These are phyloP conservation scores for Drosophila trichaetosa DNA, from an alignment of 2,888 invertebrate species.

Conservation along the genomic window DNA sequence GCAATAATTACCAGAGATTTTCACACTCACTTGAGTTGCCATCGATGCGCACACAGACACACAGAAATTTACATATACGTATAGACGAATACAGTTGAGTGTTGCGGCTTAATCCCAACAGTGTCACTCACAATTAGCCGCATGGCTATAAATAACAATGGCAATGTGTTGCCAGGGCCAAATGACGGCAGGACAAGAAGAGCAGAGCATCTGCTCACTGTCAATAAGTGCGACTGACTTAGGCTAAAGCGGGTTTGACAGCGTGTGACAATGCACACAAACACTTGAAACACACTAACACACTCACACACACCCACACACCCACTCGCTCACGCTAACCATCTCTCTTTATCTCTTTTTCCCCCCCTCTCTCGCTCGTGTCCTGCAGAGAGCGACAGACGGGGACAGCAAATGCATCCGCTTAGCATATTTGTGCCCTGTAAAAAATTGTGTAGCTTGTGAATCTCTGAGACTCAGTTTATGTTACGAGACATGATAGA, in stretches of 20 bases:
- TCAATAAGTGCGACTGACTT: constrained; percentile 64
- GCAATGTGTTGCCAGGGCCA: constrained; percentile 31
- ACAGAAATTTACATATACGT: constrained; percentile 27
- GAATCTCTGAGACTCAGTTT: background rate
- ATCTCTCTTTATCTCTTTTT: background rate
- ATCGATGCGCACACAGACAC: constrained; percentile 46
- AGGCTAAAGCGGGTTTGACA: constrained; percentile 68
- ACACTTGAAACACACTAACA: constrained; percentile 38
- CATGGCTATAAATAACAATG: constrained; percentile 70
- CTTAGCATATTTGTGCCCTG: constrained; percentile 57
- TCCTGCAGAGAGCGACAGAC: constrained; percentile 2
- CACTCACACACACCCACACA: constrained; percentile 18
- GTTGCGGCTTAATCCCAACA: constrained; percentile 40
- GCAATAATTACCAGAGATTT: constrained; percentile 57
- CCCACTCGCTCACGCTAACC: constrained; percentile 9
- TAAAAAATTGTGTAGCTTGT: background rate
- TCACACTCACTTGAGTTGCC: constrained; percentile 71
- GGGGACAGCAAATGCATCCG: constrained; percentile 34
- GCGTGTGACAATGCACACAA: constrained; percentile 67
- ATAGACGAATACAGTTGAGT: constrained; percentile 21
- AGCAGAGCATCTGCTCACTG: constrained; percentile 42
- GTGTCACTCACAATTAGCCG: constrained; percentile 77
- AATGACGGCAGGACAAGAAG: background rate
- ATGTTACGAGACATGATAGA: background rate
- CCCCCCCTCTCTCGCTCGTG: background rate